Percentiles rank a stretch among this genome's conserved stretches.
Conservation (phyloP, 2,113 vertebrate species). For the Saccopteryx leptura region DNA sequence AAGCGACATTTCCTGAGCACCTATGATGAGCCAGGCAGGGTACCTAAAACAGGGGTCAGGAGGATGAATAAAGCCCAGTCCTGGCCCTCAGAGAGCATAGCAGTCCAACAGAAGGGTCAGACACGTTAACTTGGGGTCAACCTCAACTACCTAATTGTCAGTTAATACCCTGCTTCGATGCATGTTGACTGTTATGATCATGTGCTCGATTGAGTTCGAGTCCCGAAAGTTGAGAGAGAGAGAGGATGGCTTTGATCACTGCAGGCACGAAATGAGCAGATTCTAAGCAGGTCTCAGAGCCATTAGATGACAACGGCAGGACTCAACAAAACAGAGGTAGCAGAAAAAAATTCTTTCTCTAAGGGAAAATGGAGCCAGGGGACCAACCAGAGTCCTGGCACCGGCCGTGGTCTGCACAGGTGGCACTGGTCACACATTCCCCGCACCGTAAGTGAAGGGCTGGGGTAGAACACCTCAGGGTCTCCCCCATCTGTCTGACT, state of each 20-base stretch:
- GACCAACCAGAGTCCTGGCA: rapidly evolving
- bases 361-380: neutral
- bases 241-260: neutral
- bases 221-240: neutral
- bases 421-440: too few relatives aligned
- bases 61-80: neutral
- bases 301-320: neutral
- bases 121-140: neutral
- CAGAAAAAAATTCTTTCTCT: neutral
- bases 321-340: neutral
- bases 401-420: rapidly evolving
- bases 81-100: neutral
- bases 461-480: rapidly evolving
- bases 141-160: too few relatives aligned
- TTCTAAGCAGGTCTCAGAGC: neutral
- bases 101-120: neutral
- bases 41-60: neutral
- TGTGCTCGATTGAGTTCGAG: neutral
- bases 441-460: rapidly evolving
- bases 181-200: rapidly evolving
- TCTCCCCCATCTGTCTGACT: neutral
- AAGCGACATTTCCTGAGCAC: neutral
- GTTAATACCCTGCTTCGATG: rapidly evolving
- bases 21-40: neutral
- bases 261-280: neutral